Percentiles rank a stretch among this genome's conserved stretches.
Evolutionary conservation across 1,140 invertebrate species (phyloP).

Genomic region (Brachionus rubens): DNA sequence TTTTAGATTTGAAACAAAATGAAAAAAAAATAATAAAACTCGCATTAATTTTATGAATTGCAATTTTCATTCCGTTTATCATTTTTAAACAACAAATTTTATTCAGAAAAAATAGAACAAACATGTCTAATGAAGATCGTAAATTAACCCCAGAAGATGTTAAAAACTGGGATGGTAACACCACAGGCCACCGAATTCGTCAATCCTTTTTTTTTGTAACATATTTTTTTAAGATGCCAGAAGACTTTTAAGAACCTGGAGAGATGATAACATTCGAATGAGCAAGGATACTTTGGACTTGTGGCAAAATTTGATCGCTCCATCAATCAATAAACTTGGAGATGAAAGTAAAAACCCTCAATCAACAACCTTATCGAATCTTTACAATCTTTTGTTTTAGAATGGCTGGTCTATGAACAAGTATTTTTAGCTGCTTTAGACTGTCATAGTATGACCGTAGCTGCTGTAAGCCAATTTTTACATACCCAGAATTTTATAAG

Average conservation of each 20-base stretch:
- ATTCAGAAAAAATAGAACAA: too few relatives aligned
- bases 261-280: conserved; percentile 15
- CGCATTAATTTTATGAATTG: too few relatives aligned
- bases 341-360: conserved; percentile 31
- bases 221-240: conserved; percentile 25
- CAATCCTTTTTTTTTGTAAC: too few relatives aligned
- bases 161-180: too few relatives aligned
- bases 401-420: conserved; percentile 67
- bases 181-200: too few relatives aligned
- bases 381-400: not conserved
- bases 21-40: too few relatives aligned
- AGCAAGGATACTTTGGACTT: conserved; percentile 37
- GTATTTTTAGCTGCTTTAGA: conserved; percentile 88
- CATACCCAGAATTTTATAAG: not conserved
- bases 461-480: conserved; percentile 61
- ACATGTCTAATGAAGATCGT: too few relatives aligned
- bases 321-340: conserved; percentile 14
- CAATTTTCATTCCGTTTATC: too few relatives aligned
- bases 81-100: too few relatives aligned
- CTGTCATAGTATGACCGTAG: conserved; percentile 72
- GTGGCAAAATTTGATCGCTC: not conserved
- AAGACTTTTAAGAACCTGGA: not conserved
- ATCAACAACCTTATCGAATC: not conserved
- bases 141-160: too few relatives aligned
- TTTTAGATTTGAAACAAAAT: too few relatives aligned